phyloP scores from a whole-genome alignment of 2,888 invertebrate genomes.

The Heliconius aoede region DNA sequence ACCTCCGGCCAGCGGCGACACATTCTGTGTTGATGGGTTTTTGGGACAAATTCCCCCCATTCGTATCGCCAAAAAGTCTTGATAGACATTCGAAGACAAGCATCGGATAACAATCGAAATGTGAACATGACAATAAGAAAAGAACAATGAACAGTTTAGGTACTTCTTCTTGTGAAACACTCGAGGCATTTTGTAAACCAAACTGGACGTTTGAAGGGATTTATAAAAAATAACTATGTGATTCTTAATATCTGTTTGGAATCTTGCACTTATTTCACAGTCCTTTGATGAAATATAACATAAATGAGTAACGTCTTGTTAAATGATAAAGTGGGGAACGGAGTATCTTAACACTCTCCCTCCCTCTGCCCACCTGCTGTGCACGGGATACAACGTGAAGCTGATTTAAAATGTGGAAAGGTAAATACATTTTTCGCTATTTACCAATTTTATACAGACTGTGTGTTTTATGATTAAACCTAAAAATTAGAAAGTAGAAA shows the following conservation, averaged over 20 bases:
- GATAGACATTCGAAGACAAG: constrained; percentile 54
- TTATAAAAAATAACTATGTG: constrained; percentile 13
- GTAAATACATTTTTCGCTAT: background rate
- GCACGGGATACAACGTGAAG: too few relatives aligned
- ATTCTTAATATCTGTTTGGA: constrained; percentile 2
- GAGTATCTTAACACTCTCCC: too few relatives aligned
- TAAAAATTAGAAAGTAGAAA: background rate
- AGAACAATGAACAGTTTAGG: constrained; percentile 49
- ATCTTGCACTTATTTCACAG: constrained; percentile 2
- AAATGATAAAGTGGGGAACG: too few relatives aligned
- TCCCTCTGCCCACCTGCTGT: too few relatives aligned
- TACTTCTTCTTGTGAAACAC: constrained; percentile 44
- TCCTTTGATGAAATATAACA: background rate
- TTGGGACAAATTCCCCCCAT: constrained; percentile 61
- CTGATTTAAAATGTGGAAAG: too few relatives aligned
- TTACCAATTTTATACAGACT: background rate
- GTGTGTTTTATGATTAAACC: background rate
- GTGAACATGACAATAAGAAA: constrained; percentile 66
- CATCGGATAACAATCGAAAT: constrained; percentile 76
- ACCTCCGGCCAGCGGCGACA: constrained; percentile 38
- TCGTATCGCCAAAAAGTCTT: constrained; percentile 65
- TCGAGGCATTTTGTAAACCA: constrained; percentile 47
- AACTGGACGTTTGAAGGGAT: constrained; percentile 24
- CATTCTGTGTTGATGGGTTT: constrained; percentile 46
- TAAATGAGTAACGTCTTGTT: background rate